Conservation (phyloP, 2,888 invertebrate genomes). For the Toxonevra muliebris region DNA sequence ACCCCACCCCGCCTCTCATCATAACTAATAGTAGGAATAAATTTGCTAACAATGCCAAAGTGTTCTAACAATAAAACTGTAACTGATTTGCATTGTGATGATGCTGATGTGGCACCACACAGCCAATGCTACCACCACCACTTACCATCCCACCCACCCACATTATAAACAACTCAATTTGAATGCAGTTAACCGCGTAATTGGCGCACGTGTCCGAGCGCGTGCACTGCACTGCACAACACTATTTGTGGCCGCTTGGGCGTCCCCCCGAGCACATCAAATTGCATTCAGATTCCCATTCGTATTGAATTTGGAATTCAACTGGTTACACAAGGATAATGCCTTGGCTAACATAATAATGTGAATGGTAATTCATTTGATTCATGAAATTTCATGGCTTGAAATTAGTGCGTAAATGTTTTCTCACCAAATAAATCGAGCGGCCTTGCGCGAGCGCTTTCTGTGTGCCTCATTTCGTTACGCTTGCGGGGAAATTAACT, state of each 20-base stretch:
- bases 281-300: conserved; percentile 23
- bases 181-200: conserved; percentile 65
- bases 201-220: conserved; percentile 59
- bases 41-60: conserved; percentile 20
- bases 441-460: conserved; percentile 9
- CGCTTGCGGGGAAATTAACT: conserved; percentile 57
- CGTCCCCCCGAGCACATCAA: conserved; percentile 29
- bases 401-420: conserved; percentile 62
- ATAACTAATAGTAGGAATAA: conserved; percentile 5
- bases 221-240: conserved; percentile 35
- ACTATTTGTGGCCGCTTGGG: conserved; percentile 54
- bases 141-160: not conserved
- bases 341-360: conserved; percentile 27
- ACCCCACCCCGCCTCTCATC: not conserved
- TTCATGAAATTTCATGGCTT: conserved; percentile 32
- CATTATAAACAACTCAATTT: conserved; percentile 61
- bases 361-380: conserved; percentile 39
- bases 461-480: conserved; percentile 51
- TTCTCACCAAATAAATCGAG: conserved; percentile 61
- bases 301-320: conserved; percentile 43
- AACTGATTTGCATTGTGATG: conserved; percentile 28
- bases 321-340: conserved; percentile 50
- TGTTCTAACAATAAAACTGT: conserved; percentile 26
- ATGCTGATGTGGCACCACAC: not conserved
- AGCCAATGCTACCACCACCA: conserved; percentile 12